Conservation (phyloP, 2,888 invertebrate genomes). For the Elmis aenea region DNA sequence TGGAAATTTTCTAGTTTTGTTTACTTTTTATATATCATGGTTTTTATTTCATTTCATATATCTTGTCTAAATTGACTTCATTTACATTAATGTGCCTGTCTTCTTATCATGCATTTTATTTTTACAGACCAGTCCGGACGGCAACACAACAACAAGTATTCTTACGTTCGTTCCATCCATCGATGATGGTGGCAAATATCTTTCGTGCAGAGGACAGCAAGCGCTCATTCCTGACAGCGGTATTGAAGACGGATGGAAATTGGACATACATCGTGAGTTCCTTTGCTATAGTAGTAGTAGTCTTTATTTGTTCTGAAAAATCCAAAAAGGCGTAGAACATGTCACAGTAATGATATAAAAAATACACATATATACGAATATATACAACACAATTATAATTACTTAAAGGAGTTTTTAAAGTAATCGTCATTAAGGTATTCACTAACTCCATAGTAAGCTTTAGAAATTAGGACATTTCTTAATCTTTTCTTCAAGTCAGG, state of each 20-base stretch:
- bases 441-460: no score
- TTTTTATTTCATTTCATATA: background rate
- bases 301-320: no score
- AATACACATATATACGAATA: no score
- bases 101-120: constrained; percentile 14
- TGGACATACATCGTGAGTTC: constrained; percentile 82
- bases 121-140: constrained; percentile 59
- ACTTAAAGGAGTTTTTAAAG: no score
- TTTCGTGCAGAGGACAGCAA: constrained; percentile 76
- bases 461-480: no score
- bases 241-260: constrained; percentile 74
- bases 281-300: background rate
- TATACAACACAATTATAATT: no score
- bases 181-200: constrained; percentile 72
- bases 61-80: background rate
- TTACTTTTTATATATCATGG: no score
- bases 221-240: constrained; percentile 67
- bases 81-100: background rate
- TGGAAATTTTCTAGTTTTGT: background rate
- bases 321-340: no score
- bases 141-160: constrained; percentile 72
- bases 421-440: no score
- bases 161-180: constrained; percentile 72
- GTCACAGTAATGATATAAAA: no score
- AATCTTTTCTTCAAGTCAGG: no score